Evolutionary conservation across 2,888 invertebrate genomes (phyloP).

Genomic region (Conomelus anceps): DNA sequence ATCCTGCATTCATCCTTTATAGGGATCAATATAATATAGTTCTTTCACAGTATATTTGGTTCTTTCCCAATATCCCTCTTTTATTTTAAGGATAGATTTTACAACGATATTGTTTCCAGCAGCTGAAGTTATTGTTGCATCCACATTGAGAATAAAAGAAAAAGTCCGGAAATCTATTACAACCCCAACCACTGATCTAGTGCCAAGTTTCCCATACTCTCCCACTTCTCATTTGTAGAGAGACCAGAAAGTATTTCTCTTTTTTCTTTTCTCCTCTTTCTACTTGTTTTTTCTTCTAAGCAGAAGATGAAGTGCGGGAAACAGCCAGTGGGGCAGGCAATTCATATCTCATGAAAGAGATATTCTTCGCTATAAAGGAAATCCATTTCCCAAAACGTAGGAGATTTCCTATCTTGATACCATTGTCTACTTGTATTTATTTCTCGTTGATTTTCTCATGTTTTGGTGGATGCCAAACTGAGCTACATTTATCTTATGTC

Average conservation of each 20-base stretch:
- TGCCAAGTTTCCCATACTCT: background rate
- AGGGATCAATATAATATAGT: too few relatives aligned
- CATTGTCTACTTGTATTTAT: background rate
- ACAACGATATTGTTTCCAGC: background rate
- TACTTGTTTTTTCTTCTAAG: too few relatives aligned
- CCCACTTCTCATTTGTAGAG: background rate
- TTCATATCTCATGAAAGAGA: background rate
- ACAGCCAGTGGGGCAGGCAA: background rate
- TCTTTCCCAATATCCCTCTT: background rate
- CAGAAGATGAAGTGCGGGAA: background rate
- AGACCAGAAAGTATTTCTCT: background rate
- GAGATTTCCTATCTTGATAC: background rate
- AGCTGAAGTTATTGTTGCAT: background rate
- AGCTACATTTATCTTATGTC: background rate
- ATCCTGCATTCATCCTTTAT: too few relatives aligned
- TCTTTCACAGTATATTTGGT: too few relatives aligned
- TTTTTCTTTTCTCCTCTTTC: background rate
- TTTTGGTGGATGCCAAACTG: background rate
- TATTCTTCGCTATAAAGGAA: background rate
- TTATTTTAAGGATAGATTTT: background rate
- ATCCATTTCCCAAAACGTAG: background rate
- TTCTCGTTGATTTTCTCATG: background rate
- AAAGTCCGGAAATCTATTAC: background rate
- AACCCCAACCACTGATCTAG: background rate
- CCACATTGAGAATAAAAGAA: background rate